Conservation (phyloP, 2,113 vertebrate species). For the Sigmodon hispidus region DNA sequence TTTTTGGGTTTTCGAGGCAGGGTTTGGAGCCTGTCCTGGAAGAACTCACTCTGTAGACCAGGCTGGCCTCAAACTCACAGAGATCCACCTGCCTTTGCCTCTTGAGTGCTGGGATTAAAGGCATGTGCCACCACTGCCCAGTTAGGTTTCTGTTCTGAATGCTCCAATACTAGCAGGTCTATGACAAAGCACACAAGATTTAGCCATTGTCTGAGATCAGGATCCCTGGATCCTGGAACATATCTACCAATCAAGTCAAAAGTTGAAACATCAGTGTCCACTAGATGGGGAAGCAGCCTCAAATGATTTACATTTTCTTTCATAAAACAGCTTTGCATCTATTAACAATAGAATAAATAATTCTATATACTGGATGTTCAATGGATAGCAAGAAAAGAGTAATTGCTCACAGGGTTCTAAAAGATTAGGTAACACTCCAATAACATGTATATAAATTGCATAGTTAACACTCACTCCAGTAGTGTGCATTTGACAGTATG, state of each 20-base stretch:
- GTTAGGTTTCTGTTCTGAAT: background rate
- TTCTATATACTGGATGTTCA: background rate
- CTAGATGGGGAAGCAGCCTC: background rate
- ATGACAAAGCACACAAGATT: background rate
- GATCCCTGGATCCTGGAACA: background rate
- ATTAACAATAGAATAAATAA: background rate
- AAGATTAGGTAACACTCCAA: background rate
- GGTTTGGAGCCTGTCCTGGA: too few relatives aligned
- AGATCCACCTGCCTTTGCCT: too few relatives aligned
- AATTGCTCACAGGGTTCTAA: slow-evolving; percentile 23
- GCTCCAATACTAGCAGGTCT: background rate
- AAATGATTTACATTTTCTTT: background rate
- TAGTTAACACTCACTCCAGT: background rate
- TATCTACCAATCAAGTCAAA: background rate
- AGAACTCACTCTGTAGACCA: too few relatives aligned
- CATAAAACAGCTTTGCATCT: background rate
- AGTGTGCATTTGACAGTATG: background rate
- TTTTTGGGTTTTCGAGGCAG: too few relatives aligned
- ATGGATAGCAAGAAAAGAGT: background rate
- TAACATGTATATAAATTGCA: background rate
- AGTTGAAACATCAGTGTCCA: background rate
- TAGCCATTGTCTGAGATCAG: background rate
- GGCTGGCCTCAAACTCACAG: too few relatives aligned
- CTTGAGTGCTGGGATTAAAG: too few relatives aligned
- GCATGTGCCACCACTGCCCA: too few relatives aligned